These are phyloP conservation scores for Anguilla pacifica DNA, from an alignment of 2,797 vertebrate species.

Conservation along the genomic window DNA sequence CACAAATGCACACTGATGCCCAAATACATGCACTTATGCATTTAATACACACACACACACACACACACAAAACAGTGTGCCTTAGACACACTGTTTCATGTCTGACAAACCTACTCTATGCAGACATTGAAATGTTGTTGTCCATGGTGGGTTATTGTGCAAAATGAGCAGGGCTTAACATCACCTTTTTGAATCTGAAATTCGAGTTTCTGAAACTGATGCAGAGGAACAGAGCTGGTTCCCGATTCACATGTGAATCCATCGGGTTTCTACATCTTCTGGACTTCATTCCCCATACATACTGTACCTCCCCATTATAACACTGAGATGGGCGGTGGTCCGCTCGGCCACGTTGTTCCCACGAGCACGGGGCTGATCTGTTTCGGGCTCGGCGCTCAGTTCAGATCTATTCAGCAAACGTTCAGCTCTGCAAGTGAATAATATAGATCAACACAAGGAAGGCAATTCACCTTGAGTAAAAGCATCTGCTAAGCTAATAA, in stretches of 20 bases:
- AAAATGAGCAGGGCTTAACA: background rate
- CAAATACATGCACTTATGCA: background rate
- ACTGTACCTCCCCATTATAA: background rate
- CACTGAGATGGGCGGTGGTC: background rate
- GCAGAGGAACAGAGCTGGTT: background rate
- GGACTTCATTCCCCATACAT: background rate
- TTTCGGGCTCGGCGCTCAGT: background rate
- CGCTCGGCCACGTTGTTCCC: background rate
- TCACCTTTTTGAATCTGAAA: slow-evolving; percentile 3
- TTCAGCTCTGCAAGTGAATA: background rate
- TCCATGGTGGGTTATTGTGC: background rate
- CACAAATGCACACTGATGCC: background rate
- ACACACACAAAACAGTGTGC: background rate
- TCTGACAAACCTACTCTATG: background rate
- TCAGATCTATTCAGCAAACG: background rate
- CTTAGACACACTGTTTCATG: background rate
- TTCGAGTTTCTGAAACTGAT: slow-evolving; percentile 6
- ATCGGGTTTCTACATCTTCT: background rate
- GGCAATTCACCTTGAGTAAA: background rate
- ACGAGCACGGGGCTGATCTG: background rate
- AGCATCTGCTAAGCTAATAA: background rate
- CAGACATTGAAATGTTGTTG: background rate
- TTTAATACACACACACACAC: background rate
- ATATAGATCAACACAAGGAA: background rate
- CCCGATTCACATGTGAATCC: background rate